Evolutionary conservation across 1,140 invertebrate genomes (phyloP), one percentile per base, ranked within the genome.

Genomic region (Drosophila novamexicana): DNA sequence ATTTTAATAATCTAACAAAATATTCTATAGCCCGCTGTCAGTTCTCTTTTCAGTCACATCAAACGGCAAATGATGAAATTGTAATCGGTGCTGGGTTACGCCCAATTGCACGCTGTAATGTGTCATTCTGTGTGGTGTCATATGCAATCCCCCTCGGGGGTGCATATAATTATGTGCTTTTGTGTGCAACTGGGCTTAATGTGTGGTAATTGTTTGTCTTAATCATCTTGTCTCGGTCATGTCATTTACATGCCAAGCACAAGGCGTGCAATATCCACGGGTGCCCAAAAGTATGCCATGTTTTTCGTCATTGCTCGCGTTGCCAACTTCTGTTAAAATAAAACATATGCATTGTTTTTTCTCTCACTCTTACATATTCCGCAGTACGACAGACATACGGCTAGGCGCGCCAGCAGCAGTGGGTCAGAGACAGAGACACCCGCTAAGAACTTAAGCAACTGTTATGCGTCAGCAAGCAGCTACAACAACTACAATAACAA

Each of bases 21-120:
- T 29, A 32, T 57, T 18, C 18, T 2, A 40, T 42, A 12, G 12
- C 29, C 47, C 32, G 39, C 18, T 53, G 53, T 34, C 53, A 65
- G 54, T 54, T 72, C 29, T 72, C 53, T 52, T 65, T 76, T 76
- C 39, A 76, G 57, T 36, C 36, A 16, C n/a, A 52, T 36, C 22
- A 52, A 34, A 42, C 16, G 12, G 10, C 34, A 67, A 18, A 47
- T 42, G 40, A 66, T 39, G 14, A 42, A 4, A 44, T 32, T 50
- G 22, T 47, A 45, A 56, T 59, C 45, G 44, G 7, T 56, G 32
- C 12, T 12, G n/a, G 36, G 79, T 63, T 74, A 86, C 83, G 83
- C 82, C 82, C 82, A 86, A 88, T 88, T 86, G 82, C 75, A 82
- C 79, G 47, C 54, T 69, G 65, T 86, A 79, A 79, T 76, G 18